These are phyloP conservation scores for Lethocerus indicus DNA, from an alignment of 1,140 invertebrate species.

Conservation along the genomic window DNA sequence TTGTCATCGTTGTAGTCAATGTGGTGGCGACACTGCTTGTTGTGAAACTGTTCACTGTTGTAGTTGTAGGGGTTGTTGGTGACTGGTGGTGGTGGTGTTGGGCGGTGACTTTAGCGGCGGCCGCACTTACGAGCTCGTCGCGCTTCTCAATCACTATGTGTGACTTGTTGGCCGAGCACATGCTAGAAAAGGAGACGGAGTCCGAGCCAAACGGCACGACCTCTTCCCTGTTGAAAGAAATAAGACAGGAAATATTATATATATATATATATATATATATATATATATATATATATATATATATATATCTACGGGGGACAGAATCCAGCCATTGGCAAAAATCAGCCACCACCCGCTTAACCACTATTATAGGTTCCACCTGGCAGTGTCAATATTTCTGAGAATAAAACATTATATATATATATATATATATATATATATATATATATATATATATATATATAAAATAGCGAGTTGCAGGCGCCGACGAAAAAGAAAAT, in stretches of 20 bases:
- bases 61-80: conserved; percentile 24
- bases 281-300: too few relatives aligned
- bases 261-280: too few relatives aligned
- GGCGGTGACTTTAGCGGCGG: conserved; percentile 23
- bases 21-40: neutral
- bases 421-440: too few relatives aligned
- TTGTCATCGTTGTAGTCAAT: conserved; percentile 15
- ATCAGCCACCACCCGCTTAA: too few relatives aligned
- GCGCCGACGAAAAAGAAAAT: too few relatives aligned
- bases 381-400: too few relatives aligned
- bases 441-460: too few relatives aligned
- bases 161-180: conserved; percentile 56
- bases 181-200: conserved; percentile 41
- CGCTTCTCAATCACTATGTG: conserved; percentile 67
- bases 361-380: too few relatives aligned
- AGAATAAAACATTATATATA: too few relatives aligned
- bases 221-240: conserved; percentile 31
- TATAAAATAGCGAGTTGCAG: too few relatives aligned
- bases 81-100: conserved; percentile 16
- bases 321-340: too few relatives aligned
- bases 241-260: conserved; percentile 1
- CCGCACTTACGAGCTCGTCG: conserved; percentile 50
- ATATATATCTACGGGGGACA: too few relatives aligned
- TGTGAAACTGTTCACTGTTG: neutral
- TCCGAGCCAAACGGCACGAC: conserved; percentile 25